Evolutionary conservation across 1,140 invertebrate species (phyloP).

Genomic region (Probaryconus sp.): DNA sequence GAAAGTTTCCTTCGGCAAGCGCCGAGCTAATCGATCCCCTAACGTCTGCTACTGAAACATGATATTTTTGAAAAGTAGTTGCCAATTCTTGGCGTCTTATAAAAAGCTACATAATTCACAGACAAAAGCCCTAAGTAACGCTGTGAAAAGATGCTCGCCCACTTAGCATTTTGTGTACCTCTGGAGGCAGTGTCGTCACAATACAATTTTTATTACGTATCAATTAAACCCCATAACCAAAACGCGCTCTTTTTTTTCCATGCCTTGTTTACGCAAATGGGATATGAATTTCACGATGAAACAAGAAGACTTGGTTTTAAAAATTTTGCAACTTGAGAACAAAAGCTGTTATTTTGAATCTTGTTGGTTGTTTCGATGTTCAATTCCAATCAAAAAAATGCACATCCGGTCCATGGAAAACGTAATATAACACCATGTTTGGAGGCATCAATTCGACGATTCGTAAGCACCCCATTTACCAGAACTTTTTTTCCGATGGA

Average conservation of each 20-base stretch:
- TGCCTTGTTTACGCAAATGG: neutral
- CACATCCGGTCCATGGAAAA: constrained; percentile 31
- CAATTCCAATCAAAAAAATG: constrained; percentile 52
- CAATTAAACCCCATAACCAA: constrained; percentile 14
- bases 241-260: too few species aligned
- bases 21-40: constrained; percentile 47
- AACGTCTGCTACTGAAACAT: constrained; percentile 42
- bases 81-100: constrained; percentile 37
- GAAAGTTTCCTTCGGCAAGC: constrained; percentile 21
- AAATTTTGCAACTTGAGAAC: constrained; percentile 14
- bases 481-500: constrained; percentile 62
- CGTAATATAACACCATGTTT: constrained; percentile 60
- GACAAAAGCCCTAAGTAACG: constrained; percentile 9
- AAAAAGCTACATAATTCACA: constrained; percentile 27
- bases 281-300: constrained; percentile 16
- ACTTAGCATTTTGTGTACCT: neutral
- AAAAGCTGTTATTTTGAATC: constrained; percentile 34
- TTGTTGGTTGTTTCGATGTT: constrained; percentile 26
- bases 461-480: constrained; percentile 63
- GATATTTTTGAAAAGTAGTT: constrained; percentile 55
- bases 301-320: constrained; percentile 11
- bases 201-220: constrained; percentile 11
- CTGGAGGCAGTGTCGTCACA: too few species aligned
- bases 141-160: constrained; percentile 10
- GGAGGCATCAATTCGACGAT: constrained; percentile 59